A percentile compares a stretch with the other conserved stretches of the same genome.
phyloP scores from a whole-genome alignment of 2,888 invertebrate genomes.

The Melanostoma mellinum region DNA sequence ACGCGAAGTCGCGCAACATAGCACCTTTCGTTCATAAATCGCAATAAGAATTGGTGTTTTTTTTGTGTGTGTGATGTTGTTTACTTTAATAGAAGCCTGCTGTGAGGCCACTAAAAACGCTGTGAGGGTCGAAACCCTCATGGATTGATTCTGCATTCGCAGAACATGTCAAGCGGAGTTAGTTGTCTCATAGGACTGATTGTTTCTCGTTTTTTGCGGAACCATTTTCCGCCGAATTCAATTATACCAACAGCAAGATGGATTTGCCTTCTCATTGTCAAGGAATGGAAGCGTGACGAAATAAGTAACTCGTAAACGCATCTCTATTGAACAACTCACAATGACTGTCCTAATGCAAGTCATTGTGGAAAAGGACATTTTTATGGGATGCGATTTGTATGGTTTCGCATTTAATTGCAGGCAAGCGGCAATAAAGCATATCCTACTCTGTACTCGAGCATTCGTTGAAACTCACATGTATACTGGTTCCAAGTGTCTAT shows the following conservation, averaged over 20 bases:
- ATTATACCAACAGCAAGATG: constrained; percentile 42
- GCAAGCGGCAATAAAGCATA: constrained; percentile 37
- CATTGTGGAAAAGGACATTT: constrained; percentile 66
- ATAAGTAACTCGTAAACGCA: constrained; percentile 22
- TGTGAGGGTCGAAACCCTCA: constrained; percentile 45
- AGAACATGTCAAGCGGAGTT: constrained; percentile 61
- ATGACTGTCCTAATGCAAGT: constrained; percentile 58
- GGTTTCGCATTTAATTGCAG: constrained; percentile 67
- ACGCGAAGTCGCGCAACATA: constrained; percentile 64
- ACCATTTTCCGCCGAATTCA: constrained; percentile 52
- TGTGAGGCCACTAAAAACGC: constrained; percentile 43
- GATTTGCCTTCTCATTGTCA: constrained; percentile 6
- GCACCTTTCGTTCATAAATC: constrained; percentile 44
- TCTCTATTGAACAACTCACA: constrained; percentile 37
- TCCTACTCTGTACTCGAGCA: background rate
- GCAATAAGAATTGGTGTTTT: constrained; percentile 38
- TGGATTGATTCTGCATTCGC: constrained; percentile 53
- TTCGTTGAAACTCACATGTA: constrained; percentile 12
- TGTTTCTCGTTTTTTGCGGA: constrained; percentile 9
- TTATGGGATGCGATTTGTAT: constrained; percentile 62
- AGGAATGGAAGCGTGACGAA: constrained; percentile 66
- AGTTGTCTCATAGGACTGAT: constrained; percentile 24
- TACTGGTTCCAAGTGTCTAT: constrained; percentile 14
- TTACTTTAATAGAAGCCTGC: constrained; percentile 35
- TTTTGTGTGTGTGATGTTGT: background rate